Evolutionary conservation across 2,113 vertebrate genomes (phyloP).

Genomic region (Anarrhichthys ocellatus): DNA sequence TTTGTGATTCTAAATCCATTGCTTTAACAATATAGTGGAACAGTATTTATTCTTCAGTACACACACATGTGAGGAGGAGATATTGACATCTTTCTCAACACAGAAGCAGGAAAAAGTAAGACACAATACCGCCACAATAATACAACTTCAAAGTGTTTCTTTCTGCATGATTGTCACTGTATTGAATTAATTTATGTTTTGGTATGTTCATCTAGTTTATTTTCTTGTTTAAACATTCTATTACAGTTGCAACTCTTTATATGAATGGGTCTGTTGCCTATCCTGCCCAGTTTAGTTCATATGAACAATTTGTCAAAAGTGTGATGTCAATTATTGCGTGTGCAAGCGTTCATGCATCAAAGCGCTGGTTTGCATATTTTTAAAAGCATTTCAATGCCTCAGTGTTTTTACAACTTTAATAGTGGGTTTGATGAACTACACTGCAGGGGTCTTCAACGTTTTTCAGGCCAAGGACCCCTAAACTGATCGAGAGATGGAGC

Average conservation of each 20-base stretch:
- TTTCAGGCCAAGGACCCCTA: too few relatives aligned
- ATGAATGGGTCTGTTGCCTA: background rate
- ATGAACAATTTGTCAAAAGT: background rate
- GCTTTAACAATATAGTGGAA: background rate
- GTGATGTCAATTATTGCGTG: background rate
- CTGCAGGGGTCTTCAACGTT: too few relatives aligned
- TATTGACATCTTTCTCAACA: background rate
- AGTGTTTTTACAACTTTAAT: background rate
- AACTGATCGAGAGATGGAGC: too few relatives aligned
- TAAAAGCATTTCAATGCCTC: background rate
- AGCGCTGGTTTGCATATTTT: background rate
- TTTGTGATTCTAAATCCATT: background rate
- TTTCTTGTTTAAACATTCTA: background rate
- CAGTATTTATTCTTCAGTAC: background rate
- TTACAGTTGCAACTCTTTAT: background rate
- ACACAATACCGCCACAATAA: too few relatives aligned
- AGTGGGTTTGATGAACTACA: background rate
- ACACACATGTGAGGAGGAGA: background rate
- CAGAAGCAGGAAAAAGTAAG: background rate
- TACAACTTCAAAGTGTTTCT: background rate
- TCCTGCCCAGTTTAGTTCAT: background rate
- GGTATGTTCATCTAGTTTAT: background rate
- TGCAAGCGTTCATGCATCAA: background rate
- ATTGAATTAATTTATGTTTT: background rate
- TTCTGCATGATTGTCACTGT: background rate